These are phyloP conservation scores for Bos taurus DNA, from an alignment of 2,113 vertebrate genomes.

Conservation along the genomic window ARS-UCD2.0 NC_037332.1:61894501-61895000, in stretches of 20 bases:
- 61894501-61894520: neutral
- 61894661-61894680: neutral
- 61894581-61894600: neutral
- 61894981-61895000: neutral
- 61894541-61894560: neutral
- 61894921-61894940: neutral
- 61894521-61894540: neutral
- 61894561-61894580: neutral
- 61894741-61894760: neutral
- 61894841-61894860: neutral
- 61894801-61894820: slow-evolving; percentile 45
- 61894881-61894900: neutral
- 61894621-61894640: neutral
- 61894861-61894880: neutral
- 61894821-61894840: slow-evolving; percentile 22
- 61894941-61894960: neutral
- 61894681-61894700: neutral
- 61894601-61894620: neutral
- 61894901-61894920: neutral
- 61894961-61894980: neutral
- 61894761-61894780: neutral
- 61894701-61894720: neutral
- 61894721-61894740: neutral
- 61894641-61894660: neutral
- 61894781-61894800: neutral